Conservation (phyloP, 2,888 invertebrate species). For the Diplolepis rosae region DNA sequence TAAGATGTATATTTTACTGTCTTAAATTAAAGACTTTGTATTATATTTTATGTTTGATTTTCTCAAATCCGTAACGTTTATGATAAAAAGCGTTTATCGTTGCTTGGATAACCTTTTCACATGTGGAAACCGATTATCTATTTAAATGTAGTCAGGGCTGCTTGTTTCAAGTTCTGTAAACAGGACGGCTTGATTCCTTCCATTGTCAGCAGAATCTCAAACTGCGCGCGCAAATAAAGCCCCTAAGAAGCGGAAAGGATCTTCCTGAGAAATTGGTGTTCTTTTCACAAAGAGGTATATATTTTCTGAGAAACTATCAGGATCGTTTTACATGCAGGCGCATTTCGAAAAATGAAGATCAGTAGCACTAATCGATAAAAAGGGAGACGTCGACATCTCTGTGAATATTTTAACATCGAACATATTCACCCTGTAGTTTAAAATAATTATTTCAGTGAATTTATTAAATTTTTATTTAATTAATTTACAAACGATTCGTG, state of each 20-base stretch:
- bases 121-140: background rate
- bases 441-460: too few relatives aligned
- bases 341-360: background rate
- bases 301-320: constrained; percentile 45
- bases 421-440: too few relatives aligned
- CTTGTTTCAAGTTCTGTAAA: constrained; percentile 32
- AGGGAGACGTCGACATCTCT: background rate
- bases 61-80: too few relatives aligned
- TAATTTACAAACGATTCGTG: too few relatives aligned
- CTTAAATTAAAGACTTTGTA: too few relatives aligned
- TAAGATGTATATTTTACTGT: too few relatives aligned
- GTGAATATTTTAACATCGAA: background rate
- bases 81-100: too few relatives aligned
- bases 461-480: too few relatives aligned
- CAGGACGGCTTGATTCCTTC: background rate
- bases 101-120: too few relatives aligned
- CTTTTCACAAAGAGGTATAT: constrained; percentile 18
- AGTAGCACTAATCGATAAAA: background rate
- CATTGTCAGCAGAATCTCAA: background rate
- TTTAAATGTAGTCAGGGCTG: constrained; percentile 29
- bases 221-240: constrained; percentile 48
- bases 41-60: too few relatives aligned
- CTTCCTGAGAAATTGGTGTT: constrained; percentile 50
- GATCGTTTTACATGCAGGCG: constrained; percentile 4
- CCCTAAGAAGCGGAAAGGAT: constrained; percentile 52